Conservation (phyloP, 2,797 vertebrate genomes). For the Tragopan temminckii region DNA sequence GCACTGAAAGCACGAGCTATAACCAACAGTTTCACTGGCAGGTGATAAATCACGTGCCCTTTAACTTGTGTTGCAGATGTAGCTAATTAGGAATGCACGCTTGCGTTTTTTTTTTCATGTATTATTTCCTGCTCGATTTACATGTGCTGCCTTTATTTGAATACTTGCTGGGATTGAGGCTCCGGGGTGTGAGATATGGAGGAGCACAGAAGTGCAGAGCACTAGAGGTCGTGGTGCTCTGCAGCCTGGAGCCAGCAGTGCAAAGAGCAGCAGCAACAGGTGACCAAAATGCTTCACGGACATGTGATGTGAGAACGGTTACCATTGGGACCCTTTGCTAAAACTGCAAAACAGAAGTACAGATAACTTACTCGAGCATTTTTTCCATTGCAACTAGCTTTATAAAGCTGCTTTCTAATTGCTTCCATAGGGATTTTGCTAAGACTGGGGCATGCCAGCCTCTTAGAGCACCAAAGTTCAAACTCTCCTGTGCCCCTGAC, state of each 20-base stretch:
- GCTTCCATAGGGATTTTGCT: background rate
- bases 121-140: conserved; percentile 65
- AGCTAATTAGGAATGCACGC: conserved; percentile 73
- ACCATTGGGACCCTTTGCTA: background rate
- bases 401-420: background rate
- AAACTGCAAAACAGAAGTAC: background rate
- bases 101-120: conserved; percentile 27
- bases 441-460: background rate
- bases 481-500: background rate
- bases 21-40: conserved; percentile 60
- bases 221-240: conserved; percentile 53
- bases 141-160: conserved; percentile 38
- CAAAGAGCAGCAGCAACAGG: background rate
- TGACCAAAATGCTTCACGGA: background rate
- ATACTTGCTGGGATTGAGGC: conserved; percentile 27
- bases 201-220: conserved; percentile 7
- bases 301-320: background rate
- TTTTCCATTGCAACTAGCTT: fast-evolving
- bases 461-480: background rate
- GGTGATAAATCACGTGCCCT: conserved; percentile 75
- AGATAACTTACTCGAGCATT: background rate
- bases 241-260: background rate
- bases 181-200: background rate
- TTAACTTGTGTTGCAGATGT: conserved; percentile 71
- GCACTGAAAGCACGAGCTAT: conserved; percentile 15